Base-by-base conservation (phyloP, 2,797 vertebrate species). In the Dipus sagitta region DNA sequence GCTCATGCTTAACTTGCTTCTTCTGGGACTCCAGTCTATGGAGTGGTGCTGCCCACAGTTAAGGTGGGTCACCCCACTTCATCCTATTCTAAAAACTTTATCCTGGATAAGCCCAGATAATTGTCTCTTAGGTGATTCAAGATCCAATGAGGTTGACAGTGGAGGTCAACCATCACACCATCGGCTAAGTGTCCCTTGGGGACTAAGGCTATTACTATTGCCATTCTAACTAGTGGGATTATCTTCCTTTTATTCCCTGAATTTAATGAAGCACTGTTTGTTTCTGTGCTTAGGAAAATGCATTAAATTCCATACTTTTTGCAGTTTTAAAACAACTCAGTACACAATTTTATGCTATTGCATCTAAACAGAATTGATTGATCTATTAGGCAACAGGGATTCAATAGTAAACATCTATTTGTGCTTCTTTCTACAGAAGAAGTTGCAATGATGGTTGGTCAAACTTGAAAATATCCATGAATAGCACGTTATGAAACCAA, bases 221-320 rank as follows among this genome's bases (percentile, higher is more conserved):
- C 86, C 65, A 86, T 23, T 76, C 5, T 4, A 86, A 15, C 0
- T 32, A n/a, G 18, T 80, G 65, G 92, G 32, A 70, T 18, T 30
- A 12, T 21, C 28, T 4, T 86, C 15, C 30, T 60, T 75, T 87
- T 12, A 23, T 4, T 18, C 4, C 9, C 23, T 21, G 11, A 94
- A 83, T 23, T 7, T 76, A 17, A 52, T 60, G 15, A 70, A 71
- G 12, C 26, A 65, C 20, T 38, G 3, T 4, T 74, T 92, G 5
- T 20, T 70, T 87, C 18, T 65, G 47, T 54, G 58, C n/a, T 81
- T 79, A 79, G 32, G 21, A 92, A 71, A 60, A 68, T 65, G 95
- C 10, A 47, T 79, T 38, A 78, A 34, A 86, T 64, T 91, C 21
- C 6, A 82, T 93, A 85, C 58, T 83, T 68, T 93, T 94, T 82